Conservation (phyloP, 2,113 vertebrate genomes). For the Eudyptes chrysolophus region DNA sequence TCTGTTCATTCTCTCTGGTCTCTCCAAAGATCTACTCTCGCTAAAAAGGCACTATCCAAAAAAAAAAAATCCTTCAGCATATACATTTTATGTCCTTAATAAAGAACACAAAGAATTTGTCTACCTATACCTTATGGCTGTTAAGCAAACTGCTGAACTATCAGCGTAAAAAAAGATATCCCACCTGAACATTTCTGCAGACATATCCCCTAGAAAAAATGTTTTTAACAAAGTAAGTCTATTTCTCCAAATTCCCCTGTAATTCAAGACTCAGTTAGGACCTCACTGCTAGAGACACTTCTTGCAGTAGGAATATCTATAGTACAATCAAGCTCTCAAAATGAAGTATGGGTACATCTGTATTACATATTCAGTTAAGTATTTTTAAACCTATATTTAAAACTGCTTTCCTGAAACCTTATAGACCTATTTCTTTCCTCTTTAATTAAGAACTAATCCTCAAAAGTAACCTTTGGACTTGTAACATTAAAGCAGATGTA, state of each 20-base stretch:
- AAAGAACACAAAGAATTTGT: neutral
- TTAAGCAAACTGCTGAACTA: neutral
- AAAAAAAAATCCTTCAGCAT: neutral
- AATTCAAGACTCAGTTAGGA: neutral
- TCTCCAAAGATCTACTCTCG: neutral
- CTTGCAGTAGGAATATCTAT: neutral
- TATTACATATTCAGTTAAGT: neutral
- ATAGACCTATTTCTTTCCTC: neutral
- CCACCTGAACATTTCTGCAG: neutral
- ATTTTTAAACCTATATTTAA: slow-evolving; percentile 5
- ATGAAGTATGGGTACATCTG: neutral
- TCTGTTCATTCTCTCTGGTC: neutral
- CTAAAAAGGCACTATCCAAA: neutral
- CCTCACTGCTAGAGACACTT: neutral
- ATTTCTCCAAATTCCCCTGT: neutral
- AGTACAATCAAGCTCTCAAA: neutral
- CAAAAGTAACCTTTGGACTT: slow-evolving; percentile 28
- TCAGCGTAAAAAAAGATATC: neutral
- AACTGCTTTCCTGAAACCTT: slow-evolving; percentile 6
- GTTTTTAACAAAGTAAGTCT: neutral
- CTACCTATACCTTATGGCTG: neutral
- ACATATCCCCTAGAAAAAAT: neutral
- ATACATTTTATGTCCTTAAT: neutral
- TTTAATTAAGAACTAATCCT: slow-evolving; percentile 57
- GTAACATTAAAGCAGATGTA: slow-evolving; percentile 35